A percentile compares a stretch with the other conserved stretches of the same genome.
phyloP scores from a whole-genome alignment of 2,113 vertebrate species.

The Oryzias curvinotus region DNA sequence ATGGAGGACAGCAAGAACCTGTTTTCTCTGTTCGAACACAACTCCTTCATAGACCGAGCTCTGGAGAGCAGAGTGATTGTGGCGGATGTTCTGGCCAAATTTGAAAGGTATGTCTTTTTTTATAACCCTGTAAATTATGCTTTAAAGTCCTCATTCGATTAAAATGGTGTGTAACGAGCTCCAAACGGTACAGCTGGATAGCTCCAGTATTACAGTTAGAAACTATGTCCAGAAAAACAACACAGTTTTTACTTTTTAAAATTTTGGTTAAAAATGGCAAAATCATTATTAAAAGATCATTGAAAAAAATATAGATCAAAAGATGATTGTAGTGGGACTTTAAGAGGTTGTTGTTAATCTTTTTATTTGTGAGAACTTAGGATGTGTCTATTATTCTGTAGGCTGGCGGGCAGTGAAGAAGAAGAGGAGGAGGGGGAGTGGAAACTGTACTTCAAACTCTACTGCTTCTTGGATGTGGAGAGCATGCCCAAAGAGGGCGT shows the following conservation, averaged over 20 bases:
- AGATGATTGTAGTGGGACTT: background rate
- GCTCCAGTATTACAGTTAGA: too few species aligned
- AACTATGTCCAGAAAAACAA: too few species aligned
- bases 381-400: conserved; percentile 34
- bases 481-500: conserved; percentile 90
- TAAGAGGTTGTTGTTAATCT: background rate
- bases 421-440: conserved; percentile 87
- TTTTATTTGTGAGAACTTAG: background rate
- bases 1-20: conserved; percentile 99
- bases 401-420: conserved; percentile 84
- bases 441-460: conserved; percentile 92
- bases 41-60: conserved; percentile 85
- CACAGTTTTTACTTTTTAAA: too few species aligned
- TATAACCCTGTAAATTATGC: too few species aligned
- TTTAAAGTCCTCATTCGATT: too few species aligned
- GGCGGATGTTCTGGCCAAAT: conserved; percentile 93
- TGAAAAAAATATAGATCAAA: too few species aligned
- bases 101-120: conserved; percentile 83
- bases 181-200: too few species aligned
- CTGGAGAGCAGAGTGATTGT: conserved; percentile 95
- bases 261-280: too few species aligned
- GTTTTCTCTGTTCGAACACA: conserved; percentile 97
- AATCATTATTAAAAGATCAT: too few species aligned
- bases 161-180: too few species aligned
- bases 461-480: conserved; percentile 91